Base-by-base conservation (phyloP, 2,113 vertebrate genomes). In the Melanerpes formicivorus region DNA sequence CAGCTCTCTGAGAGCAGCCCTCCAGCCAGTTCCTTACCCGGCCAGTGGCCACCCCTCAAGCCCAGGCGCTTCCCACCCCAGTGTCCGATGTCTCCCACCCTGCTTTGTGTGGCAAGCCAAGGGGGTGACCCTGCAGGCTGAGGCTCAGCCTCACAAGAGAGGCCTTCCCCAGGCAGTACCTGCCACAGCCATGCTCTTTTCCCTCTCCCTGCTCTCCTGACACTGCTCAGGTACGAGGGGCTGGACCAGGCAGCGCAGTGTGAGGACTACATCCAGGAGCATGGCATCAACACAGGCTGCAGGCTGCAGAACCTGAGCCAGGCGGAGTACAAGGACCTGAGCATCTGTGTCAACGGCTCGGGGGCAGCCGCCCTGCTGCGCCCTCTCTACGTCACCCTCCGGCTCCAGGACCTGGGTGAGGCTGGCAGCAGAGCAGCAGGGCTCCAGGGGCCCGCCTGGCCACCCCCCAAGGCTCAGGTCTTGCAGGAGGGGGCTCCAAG, bases 381-480 rank as follows among this genome's bases (percentile, higher is more conserved):
- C 88, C 90, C 98, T 0, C 87, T 94, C 4, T 99, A 98, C 34
- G 65, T 90, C 89, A 97, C 97, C 64, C 95, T 99, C 16, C 98
- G 97, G 80, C 97, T 98, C 58, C 98, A 99, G 80, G 98, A 99
- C 96, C 96, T 98, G 8, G 98, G 99, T 99, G 97, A 93, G 2
- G 3, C 5, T 4, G 59, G 56, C 23, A 48, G 84, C n/a, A 26
- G 1, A 67, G 26, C 65, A 8, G 9, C 65, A 13, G 44, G 59
- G 40, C 27, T 10, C 50, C 48, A 70, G 60, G 48, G 48, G 29
- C 29, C 34, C 2, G 0, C 2, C 1, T 0, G 4, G 40, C 18
- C 42, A 17, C 0, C 0, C 6, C 10, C 18, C 21, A 44, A 18
- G 9, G 40, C 10, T 7, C 48, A 3, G 1, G 0, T 3, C n/a